phyloP scores from a whole-genome alignment of 2,888 invertebrate species.

The Druceiella hillmani region DNA sequence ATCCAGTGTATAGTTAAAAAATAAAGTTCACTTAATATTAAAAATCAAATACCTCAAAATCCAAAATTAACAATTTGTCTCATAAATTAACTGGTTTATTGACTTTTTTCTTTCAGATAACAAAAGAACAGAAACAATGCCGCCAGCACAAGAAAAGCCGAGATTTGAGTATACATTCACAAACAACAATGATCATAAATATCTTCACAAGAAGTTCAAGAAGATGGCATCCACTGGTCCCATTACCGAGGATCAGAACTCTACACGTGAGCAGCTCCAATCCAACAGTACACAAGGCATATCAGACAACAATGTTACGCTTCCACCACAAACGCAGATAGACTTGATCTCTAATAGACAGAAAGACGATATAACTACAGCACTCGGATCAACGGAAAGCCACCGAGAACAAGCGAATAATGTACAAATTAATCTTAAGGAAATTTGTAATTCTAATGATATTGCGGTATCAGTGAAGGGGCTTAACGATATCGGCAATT shows the following conservation, averaged over 20 bases:
- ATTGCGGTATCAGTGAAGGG: conserved; percentile 11
- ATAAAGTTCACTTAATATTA: too few species aligned
- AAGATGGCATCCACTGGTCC: conserved; percentile 67
- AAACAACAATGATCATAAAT: conserved; percentile 63
- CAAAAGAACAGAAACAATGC: conserved; percentile 43
- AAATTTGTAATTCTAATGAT: conserved; percentile 2
- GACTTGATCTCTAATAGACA: too few species aligned
- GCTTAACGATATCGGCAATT: conserved; percentile 32
- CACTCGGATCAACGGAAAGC: too few species aligned
- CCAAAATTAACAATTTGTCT: too few species aligned
- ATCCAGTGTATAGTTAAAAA: too few species aligned
- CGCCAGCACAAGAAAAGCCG: conserved; percentile 45
- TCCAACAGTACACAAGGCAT: too few species aligned
- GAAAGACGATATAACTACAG: too few species aligned
- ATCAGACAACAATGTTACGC: too few species aligned
- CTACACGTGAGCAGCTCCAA: too few species aligned
- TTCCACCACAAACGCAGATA: too few species aligned
- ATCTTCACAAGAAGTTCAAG: conserved; percentile 91
- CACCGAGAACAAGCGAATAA: conserved; percentile 36
- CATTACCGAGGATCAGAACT: conserved; percentile 3
- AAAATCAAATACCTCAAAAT: too few species aligned
- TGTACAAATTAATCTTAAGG: conserved; percentile 52
- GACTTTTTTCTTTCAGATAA: conserved; percentile 37
- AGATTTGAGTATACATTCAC: conserved; percentile 45
- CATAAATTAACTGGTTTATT: conserved; percentile 4